phyloP scores from a whole-genome alignment of 2,888 invertebrate genomes.

The Hoplodrina ambigua region DNA sequence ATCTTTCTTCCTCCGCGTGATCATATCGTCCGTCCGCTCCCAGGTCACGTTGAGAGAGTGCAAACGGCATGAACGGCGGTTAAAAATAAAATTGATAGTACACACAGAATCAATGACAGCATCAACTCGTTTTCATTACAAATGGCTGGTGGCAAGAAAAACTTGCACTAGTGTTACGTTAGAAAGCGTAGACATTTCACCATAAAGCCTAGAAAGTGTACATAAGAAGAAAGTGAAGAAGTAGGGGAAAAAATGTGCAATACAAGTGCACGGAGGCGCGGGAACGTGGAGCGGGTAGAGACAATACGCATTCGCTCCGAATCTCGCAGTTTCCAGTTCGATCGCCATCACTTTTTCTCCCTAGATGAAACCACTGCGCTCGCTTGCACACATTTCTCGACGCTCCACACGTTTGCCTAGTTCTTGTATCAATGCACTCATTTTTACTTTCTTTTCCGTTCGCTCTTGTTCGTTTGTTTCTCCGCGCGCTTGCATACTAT shows the following conservation, averaged over 20 bases:
- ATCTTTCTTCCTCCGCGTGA: slow-evolving; percentile 54
- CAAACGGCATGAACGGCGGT: slow-evolving; percentile 33
- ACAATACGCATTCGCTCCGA: slow-evolving; percentile 79
- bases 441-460: slow-evolving; percentile 90
- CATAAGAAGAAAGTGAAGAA: slow-evolving; percentile 90
- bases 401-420: slow-evolving; percentile 83
- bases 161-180: slow-evolving; percentile 88
- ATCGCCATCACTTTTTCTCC: slow-evolving; percentile 85
- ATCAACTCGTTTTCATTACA: slow-evolving; percentile 87
- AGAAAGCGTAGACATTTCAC: slow-evolving; percentile 89
- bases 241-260: slow-evolving; percentile 85
- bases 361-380: slow-evolving; percentile 80
- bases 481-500: slow-evolving; percentile 67
- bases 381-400: slow-evolving; percentile 81
- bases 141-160: slow-evolving; percentile 84
- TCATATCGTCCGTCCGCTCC: slow-evolving; percentile 38
- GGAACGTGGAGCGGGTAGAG: slow-evolving; percentile 70
- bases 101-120: slow-evolving; percentile 72
- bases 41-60: slow-evolving; percentile 50
- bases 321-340: slow-evolving; percentile 81
- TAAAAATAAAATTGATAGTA: slow-evolving; percentile 61
- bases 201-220: slow-evolving; percentile 90
- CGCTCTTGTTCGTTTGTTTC: slow-evolving; percentile 85
- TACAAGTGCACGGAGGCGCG: slow-evolving; percentile 79
- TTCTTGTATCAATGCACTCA: slow-evolving; percentile 87